Evolutionary conservation across 2,888 invertebrate genomes (phyloP), one percentile per base, ranked within the genome.

Genomic region (Troilus luridus): DNA sequence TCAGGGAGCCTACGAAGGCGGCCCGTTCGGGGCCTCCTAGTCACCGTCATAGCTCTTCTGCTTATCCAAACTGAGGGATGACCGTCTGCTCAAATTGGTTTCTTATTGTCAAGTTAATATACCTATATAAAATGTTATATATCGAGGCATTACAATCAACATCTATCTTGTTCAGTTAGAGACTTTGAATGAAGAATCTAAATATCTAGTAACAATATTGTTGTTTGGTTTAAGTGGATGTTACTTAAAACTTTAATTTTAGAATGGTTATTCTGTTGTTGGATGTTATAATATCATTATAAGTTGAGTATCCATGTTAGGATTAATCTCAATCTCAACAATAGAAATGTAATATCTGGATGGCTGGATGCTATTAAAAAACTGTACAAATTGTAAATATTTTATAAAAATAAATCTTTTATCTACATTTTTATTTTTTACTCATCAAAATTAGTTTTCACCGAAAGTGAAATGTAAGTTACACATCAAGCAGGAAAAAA

Each of bases 381-480:
- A n/a, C 10, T 64, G 64, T 64, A 64, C 64, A 64, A 64, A 64
- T 64, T 64, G 64, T 64, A 64, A 64, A 64, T 64, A 64, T 64
- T 64, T 10, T 64, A n/a, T 64, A 64, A 62, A 64, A 64, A 64
- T 64, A 64, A 24, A 64, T n/a, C 64, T 8, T 64, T 64, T 64
- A 24, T 24, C n/a, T 64, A 64, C 10, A 24, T 10, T 9, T 64
- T n/a, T n/a, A n/a, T 6, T 64, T 64, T 64, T 64, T 64, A 41
- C 3, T 64, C n/a, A 64, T n/a, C n/a, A n/a, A 9, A n/a, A 64
- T n/a, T 8, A 7, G n/a, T n/a, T 64, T 11, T 62, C 60, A 62
- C 19, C 19, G 19, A 21, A 7, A 17, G 17, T 14, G 5, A 17
- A 60, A 60, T 17, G 8, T 64, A 64, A 64, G 64, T 8, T 17